Evolutionary conservation across 2,113 vertebrate species (phyloP).

Genomic region (Desmodus rotundus): DNA sequence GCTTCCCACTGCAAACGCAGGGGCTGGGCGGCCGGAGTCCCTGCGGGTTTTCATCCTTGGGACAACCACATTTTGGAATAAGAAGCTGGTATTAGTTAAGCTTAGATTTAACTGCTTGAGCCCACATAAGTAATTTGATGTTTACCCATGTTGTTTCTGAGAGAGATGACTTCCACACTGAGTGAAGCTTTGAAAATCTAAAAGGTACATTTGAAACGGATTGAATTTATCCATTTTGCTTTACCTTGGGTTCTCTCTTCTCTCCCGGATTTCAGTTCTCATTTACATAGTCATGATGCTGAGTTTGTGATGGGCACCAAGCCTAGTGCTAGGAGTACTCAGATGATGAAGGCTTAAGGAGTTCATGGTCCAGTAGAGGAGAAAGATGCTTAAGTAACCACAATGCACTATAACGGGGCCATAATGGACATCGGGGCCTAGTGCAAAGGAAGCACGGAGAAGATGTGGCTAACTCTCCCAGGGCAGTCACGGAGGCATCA

Average conservation of each 20-base stretch:
- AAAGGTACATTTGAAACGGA: not conserved
- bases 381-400: not conserved
- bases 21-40: not conserved
- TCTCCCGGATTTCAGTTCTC: not conserved
- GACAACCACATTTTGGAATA: not conserved
- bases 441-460: not conserved
- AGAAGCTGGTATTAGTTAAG: not conserved
- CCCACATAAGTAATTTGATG: not conserved
- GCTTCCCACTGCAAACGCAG: not conserved
- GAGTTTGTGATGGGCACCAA: not conserved
- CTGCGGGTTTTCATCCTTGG: not conserved
- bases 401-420: accelerated
- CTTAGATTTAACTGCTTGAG: not conserved
- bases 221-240: not conserved
- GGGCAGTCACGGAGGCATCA: not conserved
- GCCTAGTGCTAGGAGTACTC: not conserved
- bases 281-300: slow-evolving; percentile 9
- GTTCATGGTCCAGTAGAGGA: not conserved
- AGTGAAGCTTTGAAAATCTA: slow-evolving; percentile 10
- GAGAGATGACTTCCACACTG: slow-evolving; percentile 68
- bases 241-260: not conserved
- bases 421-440: not conserved
- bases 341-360: not conserved
- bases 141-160: slow-evolving; percentile 45
- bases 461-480: not conserved